These are phyloP conservation scores for Hyperoplus immaculatus DNA, from an alignment of 2,797 vertebrate species.

Conservation along the genomic window DNA sequence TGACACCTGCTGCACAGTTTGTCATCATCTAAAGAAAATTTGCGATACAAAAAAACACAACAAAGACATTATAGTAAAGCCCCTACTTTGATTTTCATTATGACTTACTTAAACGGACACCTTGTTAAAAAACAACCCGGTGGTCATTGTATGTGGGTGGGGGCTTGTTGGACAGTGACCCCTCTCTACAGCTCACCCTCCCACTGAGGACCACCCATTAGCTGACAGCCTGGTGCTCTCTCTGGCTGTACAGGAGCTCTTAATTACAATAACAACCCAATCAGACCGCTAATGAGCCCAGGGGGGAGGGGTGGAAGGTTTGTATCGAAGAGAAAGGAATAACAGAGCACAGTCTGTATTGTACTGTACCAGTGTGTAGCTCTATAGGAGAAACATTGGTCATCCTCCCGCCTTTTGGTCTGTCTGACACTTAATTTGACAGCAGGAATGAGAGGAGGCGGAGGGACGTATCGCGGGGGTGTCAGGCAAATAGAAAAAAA, in stretches of 20 bases:
- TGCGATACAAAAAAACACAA: not conserved
- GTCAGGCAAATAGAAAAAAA: slow-evolving; percentile 58
- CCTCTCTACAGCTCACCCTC: slow-evolving; percentile 47
- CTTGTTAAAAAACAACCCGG: not conserved
- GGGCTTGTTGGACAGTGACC: slow-evolving; percentile 64
- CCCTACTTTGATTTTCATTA: not conserved
- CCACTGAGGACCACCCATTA: slow-evolving; percentile 75
- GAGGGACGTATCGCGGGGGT: slow-evolving; percentile 34
- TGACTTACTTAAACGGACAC: slow-evolving; percentile 10
- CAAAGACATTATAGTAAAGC: not conserved
- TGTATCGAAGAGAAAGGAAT: slow-evolving; percentile 51
- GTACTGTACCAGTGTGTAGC: slow-evolving; percentile 69
- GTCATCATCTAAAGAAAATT: not conserved
- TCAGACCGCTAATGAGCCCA: slow-evolving; percentile 72
- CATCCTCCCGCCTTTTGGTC: slow-evolving; percentile 67
- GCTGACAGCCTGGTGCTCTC: slow-evolving; percentile 70
- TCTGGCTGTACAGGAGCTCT: slow-evolving; percentile 67
- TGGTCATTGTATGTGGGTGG: slow-evolving; percentile 5
- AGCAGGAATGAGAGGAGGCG: slow-evolving; percentile 71
- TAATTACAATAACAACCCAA: slow-evolving; percentile 82
- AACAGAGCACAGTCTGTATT: slow-evolving; percentile 59
- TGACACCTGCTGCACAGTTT: slow-evolving; percentile 24
- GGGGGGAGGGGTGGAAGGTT: not conserved
- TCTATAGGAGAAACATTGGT: slow-evolving; percentile 75
- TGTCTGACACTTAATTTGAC: slow-evolving; percentile 82